Evolutionary conservation across 1,140 invertebrate genomes (phyloP).

Genomic region (Drosophila tristis): DNA sequence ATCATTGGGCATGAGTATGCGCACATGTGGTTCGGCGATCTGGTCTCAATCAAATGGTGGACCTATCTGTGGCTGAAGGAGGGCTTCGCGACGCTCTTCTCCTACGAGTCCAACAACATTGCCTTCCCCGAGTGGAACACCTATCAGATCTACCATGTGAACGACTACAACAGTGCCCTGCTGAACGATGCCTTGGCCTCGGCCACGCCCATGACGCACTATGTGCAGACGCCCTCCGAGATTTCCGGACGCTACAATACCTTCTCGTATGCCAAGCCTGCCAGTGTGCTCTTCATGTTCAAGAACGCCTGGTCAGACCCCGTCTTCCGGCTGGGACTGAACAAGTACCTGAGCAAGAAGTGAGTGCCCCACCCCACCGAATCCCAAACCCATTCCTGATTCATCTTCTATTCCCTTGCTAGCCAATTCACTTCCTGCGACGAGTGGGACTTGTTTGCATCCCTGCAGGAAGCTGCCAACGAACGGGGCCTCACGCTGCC

Average conservation of each 20-base stretch:
- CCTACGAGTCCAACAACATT: conserved; percentile 84
- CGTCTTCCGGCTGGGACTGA: conserved; percentile 92
- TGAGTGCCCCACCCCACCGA: conserved; percentile 64
- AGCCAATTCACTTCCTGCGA: conserved; percentile 84
- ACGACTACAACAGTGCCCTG: conserved; percentile 65
- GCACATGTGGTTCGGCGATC: conserved; percentile 90
- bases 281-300: conserved; percentile 94
- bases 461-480: conserved; percentile 85
- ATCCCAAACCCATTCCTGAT: neutral
- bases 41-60: conserved; percentile 88
- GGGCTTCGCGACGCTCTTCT: conserved; percentile 85
- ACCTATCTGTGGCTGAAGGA: conserved; percentile 86
- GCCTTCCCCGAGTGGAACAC: conserved; percentile 76
- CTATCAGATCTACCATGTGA: conserved; percentile 89
- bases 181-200: conserved; percentile 58
- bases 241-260: conserved; percentile 89
- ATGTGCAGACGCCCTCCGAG: conserved; percentile 87
- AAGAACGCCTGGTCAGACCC: conserved; percentile 93
- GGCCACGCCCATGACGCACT: conserved; percentile 88
- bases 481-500: conserved; percentile 45
- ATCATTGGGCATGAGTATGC: conserved; percentile 87
- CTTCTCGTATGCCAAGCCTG: conserved; percentile 88
- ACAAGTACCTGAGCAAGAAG: conserved; percentile 89
- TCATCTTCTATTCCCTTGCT: conserved; percentile 7
- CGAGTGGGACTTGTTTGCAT: conserved; percentile 69